Evolutionary conservation across 2,888 invertebrate species (phyloP).

Genomic region (Tetheella fluctuosa): DNA sequence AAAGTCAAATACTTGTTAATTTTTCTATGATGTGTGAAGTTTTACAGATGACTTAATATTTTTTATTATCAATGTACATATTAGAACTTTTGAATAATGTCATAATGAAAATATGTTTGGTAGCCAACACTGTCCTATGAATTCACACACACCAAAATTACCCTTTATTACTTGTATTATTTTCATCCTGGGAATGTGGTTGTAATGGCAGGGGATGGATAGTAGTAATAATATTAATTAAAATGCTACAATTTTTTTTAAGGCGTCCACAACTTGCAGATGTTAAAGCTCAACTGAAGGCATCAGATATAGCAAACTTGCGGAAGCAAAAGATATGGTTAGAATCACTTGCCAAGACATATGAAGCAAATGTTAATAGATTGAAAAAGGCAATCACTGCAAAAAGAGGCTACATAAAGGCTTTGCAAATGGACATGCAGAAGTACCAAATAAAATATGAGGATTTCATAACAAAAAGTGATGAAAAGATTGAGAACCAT

Average conservation of each 20-base stretch:
- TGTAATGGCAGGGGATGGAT: too few species aligned
- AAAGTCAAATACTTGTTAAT: too few species aligned
- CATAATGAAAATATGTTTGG: too few species aligned
- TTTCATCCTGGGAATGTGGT: too few species aligned
- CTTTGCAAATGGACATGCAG: conserved; percentile 71
- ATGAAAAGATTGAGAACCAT: conserved; percentile 62
- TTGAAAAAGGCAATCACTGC: conserved; percentile 67
- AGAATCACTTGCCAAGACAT: conserved; percentile 69
- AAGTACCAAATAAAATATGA: conserved; percentile 77
- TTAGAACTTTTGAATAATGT: too few species aligned
- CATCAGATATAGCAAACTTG: conserved; percentile 65
- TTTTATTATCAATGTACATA: too few species aligned
- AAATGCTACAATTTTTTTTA: conserved; percentile 29
- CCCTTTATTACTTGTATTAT: too few species aligned
- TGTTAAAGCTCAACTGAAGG: conserved; percentile 68
- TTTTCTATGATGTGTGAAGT: too few species aligned
- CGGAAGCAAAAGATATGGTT: conserved; percentile 67
- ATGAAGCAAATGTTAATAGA: conserved; percentile 66
- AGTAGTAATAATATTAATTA: too few species aligned
- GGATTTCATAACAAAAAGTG: conserved; percentile 59
- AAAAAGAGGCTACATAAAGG: conserved; percentile 73
- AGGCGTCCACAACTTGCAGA: conserved; percentile 75
- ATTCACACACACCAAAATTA: too few species aligned
- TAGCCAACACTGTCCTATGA: too few species aligned
- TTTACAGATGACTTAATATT: too few species aligned